Evolutionary conservation across 2,888 invertebrate genomes (phyloP).

Genomic region (Acanthosepion esculentum): DNA sequence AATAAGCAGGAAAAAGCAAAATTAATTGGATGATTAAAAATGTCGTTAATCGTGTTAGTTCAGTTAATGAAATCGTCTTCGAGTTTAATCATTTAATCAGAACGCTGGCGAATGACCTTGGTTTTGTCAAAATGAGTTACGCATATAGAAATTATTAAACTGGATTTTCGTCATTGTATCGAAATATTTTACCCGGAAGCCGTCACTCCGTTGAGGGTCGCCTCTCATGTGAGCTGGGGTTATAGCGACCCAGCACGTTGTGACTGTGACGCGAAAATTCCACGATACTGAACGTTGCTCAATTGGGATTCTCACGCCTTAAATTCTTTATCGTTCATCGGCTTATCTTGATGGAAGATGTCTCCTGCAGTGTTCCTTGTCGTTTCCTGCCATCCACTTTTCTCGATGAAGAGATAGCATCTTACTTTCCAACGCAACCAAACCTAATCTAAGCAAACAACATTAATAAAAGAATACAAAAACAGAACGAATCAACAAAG

Average conservation of each 20-base stretch:
- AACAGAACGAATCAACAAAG: background rate
- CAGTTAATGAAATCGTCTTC: background rate
- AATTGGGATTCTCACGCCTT: background rate
- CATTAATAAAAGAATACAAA: background rate
- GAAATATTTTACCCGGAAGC: background rate
- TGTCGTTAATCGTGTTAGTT: background rate
- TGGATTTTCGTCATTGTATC: background rate
- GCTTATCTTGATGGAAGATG: background rate
- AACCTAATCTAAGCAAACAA: background rate
- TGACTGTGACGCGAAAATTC: background rate
- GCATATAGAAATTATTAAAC: background rate
- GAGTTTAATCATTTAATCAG: background rate
- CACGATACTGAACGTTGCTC: background rate
- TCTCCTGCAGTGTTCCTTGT: background rate
- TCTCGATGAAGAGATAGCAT: background rate
- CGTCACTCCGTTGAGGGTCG: background rate
- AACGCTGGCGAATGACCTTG: background rate
- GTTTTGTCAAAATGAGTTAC: background rate
- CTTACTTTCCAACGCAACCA: background rate
- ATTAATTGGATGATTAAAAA: background rate
- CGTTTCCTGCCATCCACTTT: background rate
- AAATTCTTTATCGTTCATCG: background rate
- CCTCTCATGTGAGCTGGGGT: background rate
- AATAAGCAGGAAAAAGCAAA: too few species aligned
- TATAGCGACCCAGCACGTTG: background rate